Percentiles rank a stretch among this genome's conserved stretches.
phyloP scores from a whole-genome alignment of 2,888 invertebrate species.

The Bellardia pandia region DNA sequence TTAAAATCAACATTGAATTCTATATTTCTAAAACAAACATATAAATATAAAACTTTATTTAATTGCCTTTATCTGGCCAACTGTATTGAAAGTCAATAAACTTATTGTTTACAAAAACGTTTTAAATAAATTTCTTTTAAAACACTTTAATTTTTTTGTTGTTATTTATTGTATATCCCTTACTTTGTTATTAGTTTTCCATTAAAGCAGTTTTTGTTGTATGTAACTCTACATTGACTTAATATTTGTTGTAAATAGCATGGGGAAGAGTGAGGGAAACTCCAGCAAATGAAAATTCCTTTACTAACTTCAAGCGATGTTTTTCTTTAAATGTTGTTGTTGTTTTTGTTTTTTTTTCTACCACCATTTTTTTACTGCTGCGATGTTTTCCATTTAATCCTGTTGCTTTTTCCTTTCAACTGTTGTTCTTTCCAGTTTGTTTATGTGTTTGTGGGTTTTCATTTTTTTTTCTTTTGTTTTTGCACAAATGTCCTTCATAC shows the following conservation, averaged over 20 bases:
- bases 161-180: background rate
- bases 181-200: conserved; percentile 29
- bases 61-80: background rate
- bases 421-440: conserved; percentile 60
- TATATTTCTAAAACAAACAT: too few relatives aligned
- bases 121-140: conserved; percentile 38
- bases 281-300: conserved; percentile 10
- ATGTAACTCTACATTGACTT: background rate
- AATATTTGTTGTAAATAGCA: background rate
- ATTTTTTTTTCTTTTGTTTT: conserved; percentile 25
- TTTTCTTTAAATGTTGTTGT: background rate
- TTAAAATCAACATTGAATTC: background rate
- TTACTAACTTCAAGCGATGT: conserved; percentile 42
- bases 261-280: background rate
- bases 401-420: conserved; percentile 69
- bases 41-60: background rate
- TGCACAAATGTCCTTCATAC: conserved; percentile 68
- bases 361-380: conserved; percentile 15
- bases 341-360: conserved; percentile 22
- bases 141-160: conserved; percentile 2
- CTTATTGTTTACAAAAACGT: background rate
- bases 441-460: background rate
- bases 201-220: conserved; percentile 18
- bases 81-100: conserved; percentile 10
- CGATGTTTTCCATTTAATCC: conserved; percentile 72